Evolutionary conservation across 92 coral and sea anemone genomes (phyloP), one percentile per base, ranked within the genome.

Genomic region (Zoanthus sociatus): DNA sequence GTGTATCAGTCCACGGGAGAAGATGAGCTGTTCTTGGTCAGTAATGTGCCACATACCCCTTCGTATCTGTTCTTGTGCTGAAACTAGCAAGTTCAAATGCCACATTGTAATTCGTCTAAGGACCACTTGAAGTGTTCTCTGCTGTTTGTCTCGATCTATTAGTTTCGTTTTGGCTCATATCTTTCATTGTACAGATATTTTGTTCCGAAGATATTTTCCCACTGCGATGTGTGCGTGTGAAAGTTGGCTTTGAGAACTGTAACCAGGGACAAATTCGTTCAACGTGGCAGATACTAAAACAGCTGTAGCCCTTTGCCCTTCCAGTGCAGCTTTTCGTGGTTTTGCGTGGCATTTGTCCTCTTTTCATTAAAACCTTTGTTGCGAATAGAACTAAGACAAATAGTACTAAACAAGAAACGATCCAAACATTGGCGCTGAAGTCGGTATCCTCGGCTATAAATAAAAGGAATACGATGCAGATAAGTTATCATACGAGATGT

Each of bases 221-320:
- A 6, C 73, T 79, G n/a, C 73, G 84, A 9, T 73, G 71, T 33
- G 84, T 61, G 3, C 84, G 84, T 47, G 73, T 18, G 12, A 79
- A 45, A 45, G 84, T 61, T 60, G 55, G 42, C 37, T 63, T 79
- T 63, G 84, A 18, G 61, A 61, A 42, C 84, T 56, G 30, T 37
- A 14, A 18, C 37, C 71, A 66, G 0, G 42, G 42, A 37, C 42
- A 37, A 37, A 37, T 37, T 37, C 42, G 55, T 48, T 69, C 16
- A 11, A 79, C 1, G 8, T 8, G 56, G 42, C 56, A 79, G 0
- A 79, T 73, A 17, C 13, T 61, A 16, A 6, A 33, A 18, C 46
- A 60, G 26, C 44, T 33, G 21, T 56, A 5, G 84, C 73, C 18
- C n/a, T n/a, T 44, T 10, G 17, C 44, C 46, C 46, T 72, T 10